phyloP scores from a whole-genome alignment of 2,113 vertebrate genomes.

The Oostethus manadensis region DNA sequence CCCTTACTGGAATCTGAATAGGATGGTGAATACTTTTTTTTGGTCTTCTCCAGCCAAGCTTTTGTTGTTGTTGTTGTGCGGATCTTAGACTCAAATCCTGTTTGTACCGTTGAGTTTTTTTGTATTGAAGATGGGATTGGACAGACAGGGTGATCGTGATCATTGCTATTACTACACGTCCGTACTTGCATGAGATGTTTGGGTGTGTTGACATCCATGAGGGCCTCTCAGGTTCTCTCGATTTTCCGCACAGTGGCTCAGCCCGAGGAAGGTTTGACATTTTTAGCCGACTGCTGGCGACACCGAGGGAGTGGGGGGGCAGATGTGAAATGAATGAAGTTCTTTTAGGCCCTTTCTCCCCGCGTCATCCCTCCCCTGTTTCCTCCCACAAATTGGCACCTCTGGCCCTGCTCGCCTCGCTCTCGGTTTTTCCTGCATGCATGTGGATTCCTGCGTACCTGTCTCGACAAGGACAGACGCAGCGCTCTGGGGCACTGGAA shows the following conservation, averaged over 20 bases:
- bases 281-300: slow-evolving; percentile 52
- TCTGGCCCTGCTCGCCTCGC: slow-evolving; percentile 32
- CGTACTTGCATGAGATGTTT: slow-evolving; percentile 12
- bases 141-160: slow-evolving; percentile 1
- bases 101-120: no score
- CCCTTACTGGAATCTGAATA: no score
- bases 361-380: slow-evolving; percentile 59
- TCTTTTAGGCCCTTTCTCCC: slow-evolving; percentile 55
- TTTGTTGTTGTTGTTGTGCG: no score
- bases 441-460: slow-evolving; percentile 65
- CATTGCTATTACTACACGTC: slow-evolving; percentile 18
- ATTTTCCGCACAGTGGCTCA: background rate
- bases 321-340: slow-evolving; percentile 66
- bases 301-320: slow-evolving; percentile 58
- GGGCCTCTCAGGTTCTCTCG: slow-evolving; percentile 19
- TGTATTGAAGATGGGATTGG: no score
- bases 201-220: background rate
- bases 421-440: slow-evolving; percentile 22
- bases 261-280: background rate
- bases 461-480: slow-evolving; percentile 63
- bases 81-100: no score
- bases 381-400: slow-evolving; percentile 70
- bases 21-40: no score
- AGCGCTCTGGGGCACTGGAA: slow-evolving; percentile 37
- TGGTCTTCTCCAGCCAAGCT: no score